These are phyloP conservation scores for Hirtodrosophila alboralis DNA, from an alignment of 2,888 invertebrate genomes.

Conservation along the genomic window DNA sequence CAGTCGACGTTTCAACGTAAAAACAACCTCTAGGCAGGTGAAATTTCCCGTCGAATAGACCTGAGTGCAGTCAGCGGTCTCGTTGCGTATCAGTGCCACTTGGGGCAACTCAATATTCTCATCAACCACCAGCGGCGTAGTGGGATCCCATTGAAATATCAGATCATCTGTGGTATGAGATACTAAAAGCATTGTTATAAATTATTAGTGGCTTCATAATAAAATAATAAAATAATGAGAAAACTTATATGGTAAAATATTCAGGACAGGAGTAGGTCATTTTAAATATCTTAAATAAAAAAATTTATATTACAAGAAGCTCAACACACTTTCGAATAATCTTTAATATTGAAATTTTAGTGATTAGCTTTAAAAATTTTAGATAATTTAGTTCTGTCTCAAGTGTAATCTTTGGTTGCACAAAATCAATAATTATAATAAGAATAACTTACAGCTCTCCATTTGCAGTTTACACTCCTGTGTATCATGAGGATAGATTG, in stretches of 20 bases:
- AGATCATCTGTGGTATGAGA: slow-evolving; percentile 95
- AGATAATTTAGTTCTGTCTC: no score
- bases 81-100: slow-evolving; percentile 93
- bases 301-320: no score
- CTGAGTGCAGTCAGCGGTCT: slow-evolving; percentile 94
- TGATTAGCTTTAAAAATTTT: no score
- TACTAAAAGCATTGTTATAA: slow-evolving; percentile 85
- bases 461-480: slow-evolving; percentile 97
- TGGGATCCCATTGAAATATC: slow-evolving; percentile 95
- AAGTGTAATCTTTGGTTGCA: no score
- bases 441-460: slow-evolving; percentile 92
- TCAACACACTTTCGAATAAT: no score
- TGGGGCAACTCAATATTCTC: slow-evolving; percentile 95
- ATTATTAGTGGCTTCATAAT: not conserved
- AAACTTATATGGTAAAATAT: no score
- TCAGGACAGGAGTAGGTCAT: no score
- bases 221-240: no score
- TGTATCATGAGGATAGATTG: slow-evolving; percentile 96
- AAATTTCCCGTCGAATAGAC: slow-evolving; percentile 89
- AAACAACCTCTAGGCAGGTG: slow-evolving; percentile 95
- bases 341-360: no score
- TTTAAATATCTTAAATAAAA: no score
- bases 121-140: slow-evolving; percentile 93
- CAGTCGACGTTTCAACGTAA: slow-evolving; percentile 93
- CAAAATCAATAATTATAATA: no score